Percentiles rank a stretch among this genome's conserved stretches.
phyloP scores from a whole-genome alignment of 2,888 invertebrate genomes.

The Eupithecia pulchellata region DNA sequence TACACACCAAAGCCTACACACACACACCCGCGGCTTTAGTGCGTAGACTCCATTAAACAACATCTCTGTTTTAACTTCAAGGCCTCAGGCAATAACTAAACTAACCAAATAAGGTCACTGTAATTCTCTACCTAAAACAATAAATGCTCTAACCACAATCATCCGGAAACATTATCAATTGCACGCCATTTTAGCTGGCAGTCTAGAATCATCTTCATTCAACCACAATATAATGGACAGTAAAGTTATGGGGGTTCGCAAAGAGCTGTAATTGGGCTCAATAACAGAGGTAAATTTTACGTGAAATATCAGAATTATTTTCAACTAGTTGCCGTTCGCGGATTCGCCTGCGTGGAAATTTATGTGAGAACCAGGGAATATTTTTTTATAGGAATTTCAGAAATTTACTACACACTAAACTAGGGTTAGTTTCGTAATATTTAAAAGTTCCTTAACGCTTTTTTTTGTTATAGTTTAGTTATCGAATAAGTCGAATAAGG shows the following conservation, averaged over 20 bases:
- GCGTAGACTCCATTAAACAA: neutral
- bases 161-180: slow-evolving; percentile 33
- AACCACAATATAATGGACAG: slow-evolving; percentile 60
- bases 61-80: slow-evolving; percentile 6
- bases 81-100: neutral
- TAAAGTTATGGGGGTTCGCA: slow-evolving; percentile 49
- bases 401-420: no score
- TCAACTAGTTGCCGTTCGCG: no score
- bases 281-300: neutral
- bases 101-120: slow-evolving; percentile 4
- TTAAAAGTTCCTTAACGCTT: no score
- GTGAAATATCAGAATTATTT: slow-evolving; percentile 2
- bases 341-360: no score
- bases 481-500: no score
- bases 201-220: slow-evolving; percentile 53
- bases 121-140: slow-evolving; percentile 19
- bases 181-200: slow-evolving; percentile 21
- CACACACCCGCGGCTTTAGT: neutral
- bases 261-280: slow-evolving; percentile 12
- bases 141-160: slow-evolving; percentile 18
- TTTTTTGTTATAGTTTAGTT: no score
- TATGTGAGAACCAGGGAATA: no score
- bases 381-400: no score
- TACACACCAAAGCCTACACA: neutral
- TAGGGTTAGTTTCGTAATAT: no score